These are phyloP conservation scores for Rhinichthys osculus DNA, from an alignment of 2,797 vertebrate species.

Conservation along the genomic window DNA sequence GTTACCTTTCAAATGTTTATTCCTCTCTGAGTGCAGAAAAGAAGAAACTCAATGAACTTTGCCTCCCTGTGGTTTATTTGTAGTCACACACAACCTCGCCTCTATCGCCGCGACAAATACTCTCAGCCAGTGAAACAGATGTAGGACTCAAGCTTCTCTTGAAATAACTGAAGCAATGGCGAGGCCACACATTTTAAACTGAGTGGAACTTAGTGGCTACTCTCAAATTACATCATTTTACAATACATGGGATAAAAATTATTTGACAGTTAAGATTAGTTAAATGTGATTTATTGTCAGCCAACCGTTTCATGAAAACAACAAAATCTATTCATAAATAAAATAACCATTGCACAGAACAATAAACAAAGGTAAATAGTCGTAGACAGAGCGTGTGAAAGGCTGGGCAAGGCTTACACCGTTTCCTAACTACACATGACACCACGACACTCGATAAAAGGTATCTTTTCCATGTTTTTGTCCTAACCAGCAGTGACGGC, in stretches of 20 bases:
- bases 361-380: too few species aligned
- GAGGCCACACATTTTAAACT: not conserved
- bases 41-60: slow-evolving; percentile 5
- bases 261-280: too few species aligned
- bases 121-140: slow-evolving; percentile 1
- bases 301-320: too few species aligned
- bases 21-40: not conserved
- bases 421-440: too few species aligned
- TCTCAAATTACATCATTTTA: not conserved
- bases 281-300: too few species aligned
- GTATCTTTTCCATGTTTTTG: too few species aligned
- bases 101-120: not conserved
- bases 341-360: too few species aligned
- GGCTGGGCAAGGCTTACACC: too few species aligned
- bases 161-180: not conserved
- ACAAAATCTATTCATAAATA: too few species aligned
- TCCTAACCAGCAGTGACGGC: too few species aligned
- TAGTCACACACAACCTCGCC: not conserved
- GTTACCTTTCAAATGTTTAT: not conserved
- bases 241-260: not conserved
- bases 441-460: too few species aligned
- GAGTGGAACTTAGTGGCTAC: not conserved
- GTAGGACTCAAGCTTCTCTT: slow-evolving; percentile 17
- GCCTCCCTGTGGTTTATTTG: slow-evolving; percentile 8
- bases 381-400: too few species aligned